A percentile compares a stretch with the other conserved stretches of the same genome.
Evolutionary conservation across 2,113 vertebrate genomes (phyloP).

Genomic region (Alligator mississippiensis): DNA sequence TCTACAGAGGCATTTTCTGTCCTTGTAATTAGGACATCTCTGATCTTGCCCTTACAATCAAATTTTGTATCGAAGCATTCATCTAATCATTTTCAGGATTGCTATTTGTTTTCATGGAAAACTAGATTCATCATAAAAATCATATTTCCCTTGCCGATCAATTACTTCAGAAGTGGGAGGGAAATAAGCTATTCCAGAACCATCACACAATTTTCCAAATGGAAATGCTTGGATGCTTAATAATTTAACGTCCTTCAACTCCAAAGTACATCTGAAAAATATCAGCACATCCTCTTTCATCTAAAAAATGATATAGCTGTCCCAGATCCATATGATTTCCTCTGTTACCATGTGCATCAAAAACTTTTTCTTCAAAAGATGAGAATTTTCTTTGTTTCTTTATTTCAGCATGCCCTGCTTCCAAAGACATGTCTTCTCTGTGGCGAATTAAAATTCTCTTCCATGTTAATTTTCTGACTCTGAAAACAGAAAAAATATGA

Average conservation of each 20-base stretch:
- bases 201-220: not conserved
- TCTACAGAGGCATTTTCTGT: not conserved
- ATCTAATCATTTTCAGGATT: not conserved
- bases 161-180: not conserved
- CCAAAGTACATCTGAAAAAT: conserved; percentile 92
- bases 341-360: conserved; percentile 88
- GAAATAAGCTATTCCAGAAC: not conserved
- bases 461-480: conserved; percentile 93
- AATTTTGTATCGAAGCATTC: not conserved
- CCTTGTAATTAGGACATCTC: not conserved
- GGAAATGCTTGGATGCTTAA: not conserved
- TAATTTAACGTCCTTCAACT: conserved; percentile 79
- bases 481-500: conserved; percentile 65
- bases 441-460: conserved; percentile 97
- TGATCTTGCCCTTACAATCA: not conserved
- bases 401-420: conserved; percentile 57
- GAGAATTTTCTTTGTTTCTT: conserved; percentile 83
- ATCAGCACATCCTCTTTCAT: conserved; percentile 86
- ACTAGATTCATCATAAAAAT: not conserved
- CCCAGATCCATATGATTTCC: conserved; percentile 97
- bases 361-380: conserved; percentile 90
- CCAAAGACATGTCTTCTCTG: conserved; percentile 89
- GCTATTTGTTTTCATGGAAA: conserved; percentile 22
- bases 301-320: conserved; percentile 93
- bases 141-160: not conserved